These are phyloP conservation scores for Ernsta delagoae DNA, from an alignment of 2,888 invertebrate genomes.

Conservation along the genomic window DNA sequence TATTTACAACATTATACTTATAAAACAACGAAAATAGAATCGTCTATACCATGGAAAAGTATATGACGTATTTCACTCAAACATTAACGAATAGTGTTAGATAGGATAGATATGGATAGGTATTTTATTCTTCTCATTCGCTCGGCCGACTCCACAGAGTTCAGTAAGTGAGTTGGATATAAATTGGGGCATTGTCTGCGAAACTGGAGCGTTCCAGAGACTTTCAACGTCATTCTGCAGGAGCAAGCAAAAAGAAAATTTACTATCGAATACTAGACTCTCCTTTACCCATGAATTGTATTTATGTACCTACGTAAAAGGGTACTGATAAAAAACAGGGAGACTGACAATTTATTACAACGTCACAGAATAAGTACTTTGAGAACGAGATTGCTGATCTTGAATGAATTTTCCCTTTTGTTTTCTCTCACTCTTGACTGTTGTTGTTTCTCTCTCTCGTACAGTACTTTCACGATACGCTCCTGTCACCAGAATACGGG, in stretches of 20 bases:
- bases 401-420: conserved; percentile 74
- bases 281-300: conserved; percentile 50
- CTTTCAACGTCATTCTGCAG: conserved; percentile 73
- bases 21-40: too few species aligned
- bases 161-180: conserved; percentile 83
- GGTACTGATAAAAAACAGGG: conserved; percentile 54
- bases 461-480: conserved; percentile 66
- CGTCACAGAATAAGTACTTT: conserved; percentile 57
- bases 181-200: conserved; percentile 85
- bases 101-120: conserved; percentile 43
- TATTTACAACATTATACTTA: too few species aligned
- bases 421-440: conserved; percentile 69
- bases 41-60: neutral
- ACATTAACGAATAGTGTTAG: conserved; percentile 30
- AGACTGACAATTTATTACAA: conserved; percentile 69
- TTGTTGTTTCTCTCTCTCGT: conserved; percentile 70
- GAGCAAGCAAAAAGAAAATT: conserved; percentile 57
- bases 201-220: conserved; percentile 79
- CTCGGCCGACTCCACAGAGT: conserved; percentile 69
- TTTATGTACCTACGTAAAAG: conserved; percentile 36
- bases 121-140: conserved; percentile 53
- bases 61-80: neutral
- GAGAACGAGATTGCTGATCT: conserved; percentile 71
- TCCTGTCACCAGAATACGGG: conserved; percentile 73
- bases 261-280: conserved; percentile 42